Conservation (phyloP, 2,888 invertebrate genomes). For the Gortyna flavago region DNA sequence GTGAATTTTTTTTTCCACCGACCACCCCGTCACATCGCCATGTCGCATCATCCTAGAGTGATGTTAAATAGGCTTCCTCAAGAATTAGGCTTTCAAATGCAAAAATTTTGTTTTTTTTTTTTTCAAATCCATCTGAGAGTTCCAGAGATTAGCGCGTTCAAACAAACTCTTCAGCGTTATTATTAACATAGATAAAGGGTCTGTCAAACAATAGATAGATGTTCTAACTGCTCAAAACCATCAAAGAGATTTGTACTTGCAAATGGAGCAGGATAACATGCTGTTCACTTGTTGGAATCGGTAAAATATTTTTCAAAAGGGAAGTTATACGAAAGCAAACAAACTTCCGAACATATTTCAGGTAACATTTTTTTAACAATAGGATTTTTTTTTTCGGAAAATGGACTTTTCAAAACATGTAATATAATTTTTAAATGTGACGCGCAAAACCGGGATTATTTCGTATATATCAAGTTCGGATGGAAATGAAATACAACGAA, state of each 20-base stretch:
- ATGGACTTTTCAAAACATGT: not conserved
- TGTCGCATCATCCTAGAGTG: too few relatives aligned
- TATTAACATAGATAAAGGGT: not conserved
- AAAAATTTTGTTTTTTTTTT: too few relatives aligned
- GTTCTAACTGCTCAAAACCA: not conserved
- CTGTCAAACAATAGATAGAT: not conserved
- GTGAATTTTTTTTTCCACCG: not conserved
- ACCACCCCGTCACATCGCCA: not conserved
- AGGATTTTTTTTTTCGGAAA: not conserved
- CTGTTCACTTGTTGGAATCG: not conserved
- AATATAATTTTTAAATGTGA: not conserved
- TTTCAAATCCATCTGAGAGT: not conserved
- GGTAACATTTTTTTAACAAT: not conserved
- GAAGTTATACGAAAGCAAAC: not conserved
- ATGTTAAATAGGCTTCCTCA: not conserved
- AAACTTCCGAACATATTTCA: not conserved
- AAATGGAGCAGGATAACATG: not conserved
- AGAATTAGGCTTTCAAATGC: not conserved
- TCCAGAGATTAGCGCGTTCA: not conserved
- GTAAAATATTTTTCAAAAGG: slow-evolving; percentile 4
- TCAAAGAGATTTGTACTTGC: slow-evolving; percentile 15
- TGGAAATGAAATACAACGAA: slow-evolving; percentile 24
- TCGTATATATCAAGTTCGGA: slow-evolving; percentile 8
- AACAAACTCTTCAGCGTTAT: not conserved
- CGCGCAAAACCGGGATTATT: not conserved